Percentiles rank a stretch among this genome's conserved stretches.
phyloP scores from a whole-genome alignment of 2,113 vertebrate genomes.

The Tichodroma muraria region DNA sequence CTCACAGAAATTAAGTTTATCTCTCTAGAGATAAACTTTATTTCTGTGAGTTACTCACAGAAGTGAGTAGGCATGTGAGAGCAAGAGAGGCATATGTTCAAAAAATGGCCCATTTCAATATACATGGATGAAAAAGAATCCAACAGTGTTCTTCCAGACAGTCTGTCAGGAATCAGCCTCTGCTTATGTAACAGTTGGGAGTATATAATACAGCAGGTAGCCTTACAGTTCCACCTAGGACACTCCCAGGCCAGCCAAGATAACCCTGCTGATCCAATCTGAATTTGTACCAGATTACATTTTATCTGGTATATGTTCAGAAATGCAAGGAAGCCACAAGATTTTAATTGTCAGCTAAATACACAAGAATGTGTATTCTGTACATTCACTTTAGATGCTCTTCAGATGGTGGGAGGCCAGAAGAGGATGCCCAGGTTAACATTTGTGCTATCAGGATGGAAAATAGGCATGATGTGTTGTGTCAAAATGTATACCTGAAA shows the following conservation, averaged over 20 bases:
- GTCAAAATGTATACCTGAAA: neutral
- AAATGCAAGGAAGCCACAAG: neutral
- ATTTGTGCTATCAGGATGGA: neutral
- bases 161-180: neutral
- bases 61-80: too few species aligned
- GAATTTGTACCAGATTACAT: neutral
- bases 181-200: rapidly evolving
- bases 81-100: neutral
- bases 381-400: neutral
- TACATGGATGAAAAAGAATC: neutral
- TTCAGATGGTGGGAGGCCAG: neutral
- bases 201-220: neutral
- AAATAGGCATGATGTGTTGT: neutral
- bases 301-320: neutral
- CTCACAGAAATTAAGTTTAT: too few species aligned
- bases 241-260: neutral
- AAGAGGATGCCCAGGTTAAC: neutral
- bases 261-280: neutral
- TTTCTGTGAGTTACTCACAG: too few species aligned
- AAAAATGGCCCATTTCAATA: neutral
- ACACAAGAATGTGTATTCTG: neutral
- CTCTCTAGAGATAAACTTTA: too few species aligned
- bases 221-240: neutral
- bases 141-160: neutral
- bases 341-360: neutral